Base-by-base conservation (phyloP, 2,797 vertebrate species). In the Holocentrus rufus region DNA sequence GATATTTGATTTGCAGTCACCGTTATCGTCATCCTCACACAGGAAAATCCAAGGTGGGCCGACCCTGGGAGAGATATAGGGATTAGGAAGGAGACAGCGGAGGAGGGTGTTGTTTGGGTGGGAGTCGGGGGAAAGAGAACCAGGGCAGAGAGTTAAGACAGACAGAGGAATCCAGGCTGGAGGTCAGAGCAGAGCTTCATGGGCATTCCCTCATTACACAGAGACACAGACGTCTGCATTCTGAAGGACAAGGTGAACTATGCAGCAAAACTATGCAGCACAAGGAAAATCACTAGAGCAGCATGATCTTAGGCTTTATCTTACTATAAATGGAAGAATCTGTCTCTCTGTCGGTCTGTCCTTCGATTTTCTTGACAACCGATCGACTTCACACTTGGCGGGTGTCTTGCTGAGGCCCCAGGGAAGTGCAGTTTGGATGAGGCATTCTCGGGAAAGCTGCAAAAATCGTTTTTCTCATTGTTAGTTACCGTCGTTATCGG, bases 131-230 rank as follows among this genome's bases (percentile, higher is more conserved):
- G 30, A 18, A 6, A 13, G 46, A 36, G 54, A 56, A 25, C 31
- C 47, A 58, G 13, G 9, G 46, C 7, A 7, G 34, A 36, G 34
- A 9, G 34, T 36, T 27, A 36, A 7, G 34, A 36, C 25, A 50
- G 39, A 72, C 42, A 46, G 34, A 50, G 68, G 78, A 77, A 64
- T 65, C 22, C 39, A 56, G 34, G 31, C 14, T 6, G 46, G 0
- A 27, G n/a, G 14, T 53, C n/a, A 23, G 0, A 25, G 34, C 49
- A 59, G 74, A 82, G 77, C 59, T 58, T 78, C 47, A 56, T 1
- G 56, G 81, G 22, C 11, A 52, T 81, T 81, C 60, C 57, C 31
- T 79, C 14, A 57, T 65, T 60, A 52, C 20, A 75, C 27, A 56
- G 30, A 64, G 20, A 27, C 25, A 27, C 25, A 27, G 25, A 27